Conservation (phyloP, 2,888 invertebrate species). For the Tenthredo livida region DNA sequence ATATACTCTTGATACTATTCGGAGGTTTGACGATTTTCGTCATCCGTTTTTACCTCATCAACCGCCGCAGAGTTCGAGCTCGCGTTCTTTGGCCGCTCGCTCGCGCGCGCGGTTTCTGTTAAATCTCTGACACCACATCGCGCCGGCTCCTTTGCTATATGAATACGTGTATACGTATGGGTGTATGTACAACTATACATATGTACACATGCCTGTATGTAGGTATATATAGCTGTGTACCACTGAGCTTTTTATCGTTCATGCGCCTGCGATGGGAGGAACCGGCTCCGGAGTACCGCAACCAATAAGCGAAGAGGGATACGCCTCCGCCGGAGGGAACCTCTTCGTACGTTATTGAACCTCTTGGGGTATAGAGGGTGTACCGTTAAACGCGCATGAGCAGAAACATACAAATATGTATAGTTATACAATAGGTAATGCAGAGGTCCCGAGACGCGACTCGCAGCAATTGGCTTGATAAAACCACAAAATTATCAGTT, state of each 20-base stretch:
- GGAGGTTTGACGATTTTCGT: background rate
- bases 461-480: slow-evolving; percentile 5
- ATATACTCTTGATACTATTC: no score
- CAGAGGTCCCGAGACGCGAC: slow-evolving; percentile 20
- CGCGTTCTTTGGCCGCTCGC: background rate
- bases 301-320: slow-evolving; percentile 68
- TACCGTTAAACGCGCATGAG: slow-evolving; percentile 47
- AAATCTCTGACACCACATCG: background rate
- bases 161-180: background rate
- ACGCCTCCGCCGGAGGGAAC: slow-evolving; percentile 67
- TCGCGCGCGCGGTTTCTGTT: background rate
- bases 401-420: slow-evolving; percentile 42
- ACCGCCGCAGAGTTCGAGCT: background rate
- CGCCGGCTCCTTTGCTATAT: background rate
- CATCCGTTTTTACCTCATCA: background rate
- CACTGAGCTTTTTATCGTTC: slow-evolving; percentile 55
- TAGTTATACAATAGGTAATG: background rate
- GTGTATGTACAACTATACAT: background rate
- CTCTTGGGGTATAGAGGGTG: slow-evolving; percentile 49
- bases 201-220: background rate
- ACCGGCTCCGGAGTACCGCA: slow-evolving; percentile 65
- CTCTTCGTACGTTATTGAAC: slow-evolving; percentile 50
- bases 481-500: no score
- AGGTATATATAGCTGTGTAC: slow-evolving; percentile 24
- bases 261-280: slow-evolving; percentile 73